Evolutionary conservation across 2,888 invertebrate genomes (phyloP), one percentile per base, ranked within the genome.

Genomic region (Tridacna gigas): DNA sequence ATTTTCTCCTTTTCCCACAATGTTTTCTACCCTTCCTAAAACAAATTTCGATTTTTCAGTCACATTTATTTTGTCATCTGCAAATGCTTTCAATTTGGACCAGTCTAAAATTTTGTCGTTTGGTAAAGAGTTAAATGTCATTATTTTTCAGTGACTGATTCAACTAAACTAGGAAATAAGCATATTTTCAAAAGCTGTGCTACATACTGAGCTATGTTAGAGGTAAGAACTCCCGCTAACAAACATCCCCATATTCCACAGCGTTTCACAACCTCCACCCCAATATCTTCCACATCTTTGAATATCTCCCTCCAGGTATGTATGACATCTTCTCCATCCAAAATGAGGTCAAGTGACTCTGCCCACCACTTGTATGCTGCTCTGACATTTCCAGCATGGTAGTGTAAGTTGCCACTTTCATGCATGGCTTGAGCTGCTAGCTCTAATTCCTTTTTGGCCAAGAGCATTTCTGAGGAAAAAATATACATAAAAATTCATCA

Each of bases 241-340:
- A 95, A 73, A 91, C 94, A 94, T 20, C 94, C 94, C 95, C 95
- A 95, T 73, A 95, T 88, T 7, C 95, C 95, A 90, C 94, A 94
- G 47, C 91, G 90, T 63, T 92, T 83, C 63, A 94, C 89, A 66
- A 95, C 88, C 47, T 89, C 87, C 0, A 76, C 75, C 66, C 93
- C 91, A 77, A 92, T 88, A 82, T 94, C 94, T 25, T 80, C 79
- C 11, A 75, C 78, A 25, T 88, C 88, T 20, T 83, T 86, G 22
- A 91, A 83, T 78, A 90, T 67, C 12, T 85, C 65, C 9, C 93
- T 87, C 94, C 94, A 95, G 15, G 89, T 87, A 69, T 92, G 91
- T 47, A 94, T 83, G 28, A 92, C 89, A 83, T 95, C 92, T 11
- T 88, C 89, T 47, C 88, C 90, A 69, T 90, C 90, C n/a, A 94